Conservation (phyloP, 2,797 vertebrate genomes). For the Sorex maritimensis region DNA sequence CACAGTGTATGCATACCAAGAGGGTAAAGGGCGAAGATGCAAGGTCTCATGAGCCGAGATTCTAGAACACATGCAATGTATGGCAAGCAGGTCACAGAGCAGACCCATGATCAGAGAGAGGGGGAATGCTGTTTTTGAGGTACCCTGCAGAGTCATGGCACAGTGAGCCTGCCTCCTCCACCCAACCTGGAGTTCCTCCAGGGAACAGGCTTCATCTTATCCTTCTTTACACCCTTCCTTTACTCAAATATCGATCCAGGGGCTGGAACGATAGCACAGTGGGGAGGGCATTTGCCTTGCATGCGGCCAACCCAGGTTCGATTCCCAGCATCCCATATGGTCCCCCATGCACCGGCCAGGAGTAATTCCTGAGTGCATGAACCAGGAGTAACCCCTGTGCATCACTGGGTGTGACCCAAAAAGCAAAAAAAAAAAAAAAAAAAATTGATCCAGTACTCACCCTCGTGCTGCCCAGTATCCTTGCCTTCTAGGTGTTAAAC, state of each 20-base stretch:
- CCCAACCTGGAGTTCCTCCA: conserved; percentile 67
- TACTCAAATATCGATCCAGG: conserved; percentile 48
- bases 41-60: conserved; percentile 54
- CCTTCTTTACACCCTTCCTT: conserved; percentile 54
- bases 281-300: too few relatives aligned
- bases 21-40: not conserved
- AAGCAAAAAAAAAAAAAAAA: too few relatives aligned
- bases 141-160: conserved; percentile 16
- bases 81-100: conserved; percentile 61
- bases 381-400: too few relatives aligned
- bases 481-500: conserved; percentile 55
- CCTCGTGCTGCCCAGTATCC: conserved; percentile 24
- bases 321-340: too few relatives aligned
- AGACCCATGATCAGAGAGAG: conserved; percentile 34
- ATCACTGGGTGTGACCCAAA: too few relatives aligned
- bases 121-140: conserved; percentile 40
- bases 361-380: too few relatives aligned
- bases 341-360: too few relatives aligned
- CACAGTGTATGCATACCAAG: not conserved
- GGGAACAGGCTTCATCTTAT: conserved; percentile 64
- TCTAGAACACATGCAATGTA: conserved; percentile 41
- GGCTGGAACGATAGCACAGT: too few relatives aligned
- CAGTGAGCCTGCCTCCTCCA: conserved; percentile 53
- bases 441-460: conserved; percentile 43
- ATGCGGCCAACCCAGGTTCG: too few relatives aligned